Evolutionary conservation across 92 coral and sea anemone genomes (phyloP), one percentile per base, ranked within the genome.

Genomic region (Blastomussa wellsi): DNA sequence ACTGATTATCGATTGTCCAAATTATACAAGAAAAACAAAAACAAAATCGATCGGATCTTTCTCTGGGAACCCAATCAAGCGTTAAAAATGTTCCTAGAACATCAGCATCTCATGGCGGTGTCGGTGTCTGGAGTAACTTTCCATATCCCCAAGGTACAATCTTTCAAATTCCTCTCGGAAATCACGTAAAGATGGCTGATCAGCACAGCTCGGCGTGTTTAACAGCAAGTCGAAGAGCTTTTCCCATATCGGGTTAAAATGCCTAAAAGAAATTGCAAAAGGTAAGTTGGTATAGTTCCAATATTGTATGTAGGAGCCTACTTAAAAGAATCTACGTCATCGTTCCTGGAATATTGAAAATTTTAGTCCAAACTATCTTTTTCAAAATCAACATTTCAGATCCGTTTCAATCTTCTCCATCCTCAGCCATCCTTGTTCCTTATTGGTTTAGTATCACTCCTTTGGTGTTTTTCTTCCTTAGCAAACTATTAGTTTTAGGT

Each of bases 221-320:
- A 96, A 90, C 39, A 96, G 86, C 31, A 87, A 62, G 79, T 91
- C 96, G 75, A 96, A 96, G 67, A 96, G 84, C 65, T 86, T 87
- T 26, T 47, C 84, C 98, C 98, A 96, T 22, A 95, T 85, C 19
- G 51, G 71, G 47, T 90, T 85, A 94, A 93, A 94, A 11, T 84
- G 81, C 77, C 98, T 95, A 85, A 11, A 76, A 81, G 41, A 51
- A 31, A 36, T 78, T 31, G 32, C 49, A 76, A 22, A 36, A 28
- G 26, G 17, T 24, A 15, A 41, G 16, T n/a, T n/a, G n/a, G n/a
- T n/a, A n/a, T n/a, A n/a, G n/a, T n/a, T n/a, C n/a, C n/a, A n/a
- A n/a, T n/a, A n/a, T n/a, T n/a, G n/a, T n/a, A n/a, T n/a, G n/a
- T n/a, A n/a, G n/a, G n/a, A n/a, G n/a, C n/a, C n/a, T n/a, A n/a